Evolutionary conservation across 2,797 vertebrate species (phyloP).

Genomic region (Coregonus sp.): DNA sequence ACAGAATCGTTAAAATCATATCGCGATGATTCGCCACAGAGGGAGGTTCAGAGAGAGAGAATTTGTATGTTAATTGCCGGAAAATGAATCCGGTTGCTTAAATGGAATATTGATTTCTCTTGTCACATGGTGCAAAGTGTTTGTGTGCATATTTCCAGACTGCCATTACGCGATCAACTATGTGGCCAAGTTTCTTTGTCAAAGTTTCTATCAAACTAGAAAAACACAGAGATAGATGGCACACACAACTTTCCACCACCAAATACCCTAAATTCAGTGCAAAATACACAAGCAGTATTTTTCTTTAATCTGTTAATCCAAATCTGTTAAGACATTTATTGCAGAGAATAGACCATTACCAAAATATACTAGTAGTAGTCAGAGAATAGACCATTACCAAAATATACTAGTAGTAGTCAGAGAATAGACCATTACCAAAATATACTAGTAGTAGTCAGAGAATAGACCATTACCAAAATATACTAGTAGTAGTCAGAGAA

Average conservation of each 20-base stretch:
- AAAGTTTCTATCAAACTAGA: not conserved
- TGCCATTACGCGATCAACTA: not conserved
- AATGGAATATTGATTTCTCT: conserved; percentile 34
- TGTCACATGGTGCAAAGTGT: conserved; percentile 8
- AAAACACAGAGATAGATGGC: not conserved
- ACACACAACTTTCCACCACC: not conserved
- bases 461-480: not conserved
- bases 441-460: not conserved
- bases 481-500: not conserved
- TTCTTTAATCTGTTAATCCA: no score
- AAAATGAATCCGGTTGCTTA: conserved; percentile 38
- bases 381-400: not conserved
- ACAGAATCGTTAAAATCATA: conserved; percentile 22
- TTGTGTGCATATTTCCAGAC: conserved; percentile 24
- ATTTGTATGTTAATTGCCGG: conserved; percentile 21
- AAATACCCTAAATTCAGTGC: no score
- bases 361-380: not conserved
- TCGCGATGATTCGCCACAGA: not conserved
- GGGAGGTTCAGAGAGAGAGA: conserved; percentile 23
- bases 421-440: not conserved
- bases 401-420: not conserved
- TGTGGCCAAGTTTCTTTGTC: not conserved
- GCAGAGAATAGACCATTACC: not conserved
- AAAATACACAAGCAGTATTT: no score
- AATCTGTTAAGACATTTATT: not conserved